Evolutionary conservation across 2,888 invertebrate genomes (phyloP).

Genomic region (Watsonalla binaria): DNA sequence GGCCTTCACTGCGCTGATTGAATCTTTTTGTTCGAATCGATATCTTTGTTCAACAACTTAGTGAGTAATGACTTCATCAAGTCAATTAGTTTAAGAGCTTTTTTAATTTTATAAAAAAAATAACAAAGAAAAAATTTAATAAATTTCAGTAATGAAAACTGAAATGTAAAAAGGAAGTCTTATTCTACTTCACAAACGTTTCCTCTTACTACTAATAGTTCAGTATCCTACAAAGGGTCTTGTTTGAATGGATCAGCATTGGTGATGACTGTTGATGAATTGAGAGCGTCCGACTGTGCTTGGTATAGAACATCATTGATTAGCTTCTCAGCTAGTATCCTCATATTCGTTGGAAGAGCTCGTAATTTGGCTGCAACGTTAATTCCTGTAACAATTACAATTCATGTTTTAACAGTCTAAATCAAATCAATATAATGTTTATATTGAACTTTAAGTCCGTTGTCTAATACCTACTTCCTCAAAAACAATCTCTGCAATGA

Average conservation of each 20-base stretch:
- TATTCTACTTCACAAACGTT: neutral
- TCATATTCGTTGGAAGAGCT: constrained; percentile 51
- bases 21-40: no score
- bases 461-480: no score
- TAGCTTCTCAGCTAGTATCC: constrained; percentile 64
- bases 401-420: neutral
- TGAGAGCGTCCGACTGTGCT: constrained; percentile 57
- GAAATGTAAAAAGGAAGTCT: neutral
- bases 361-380: constrained; percentile 68
- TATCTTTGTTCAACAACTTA: no score
- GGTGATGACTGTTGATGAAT: constrained; percentile 40
- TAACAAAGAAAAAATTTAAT: no score
- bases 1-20: no score
- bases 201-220: neutral
- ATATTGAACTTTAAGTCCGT: no score
- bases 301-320: constrained; percentile 66
- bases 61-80: no score
- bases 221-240: constrained; percentile 4
- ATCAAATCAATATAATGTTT: no score
- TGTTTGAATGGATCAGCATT: constrained; percentile 52
- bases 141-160: no score
- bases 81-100: no score
- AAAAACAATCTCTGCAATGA: no score
- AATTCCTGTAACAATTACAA: constrained; percentile 39
- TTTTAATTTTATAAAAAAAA: no score